Base-by-base conservation (phyloP, 2,888 invertebrate genomes). In the Campaea margaritaria region DNA sequence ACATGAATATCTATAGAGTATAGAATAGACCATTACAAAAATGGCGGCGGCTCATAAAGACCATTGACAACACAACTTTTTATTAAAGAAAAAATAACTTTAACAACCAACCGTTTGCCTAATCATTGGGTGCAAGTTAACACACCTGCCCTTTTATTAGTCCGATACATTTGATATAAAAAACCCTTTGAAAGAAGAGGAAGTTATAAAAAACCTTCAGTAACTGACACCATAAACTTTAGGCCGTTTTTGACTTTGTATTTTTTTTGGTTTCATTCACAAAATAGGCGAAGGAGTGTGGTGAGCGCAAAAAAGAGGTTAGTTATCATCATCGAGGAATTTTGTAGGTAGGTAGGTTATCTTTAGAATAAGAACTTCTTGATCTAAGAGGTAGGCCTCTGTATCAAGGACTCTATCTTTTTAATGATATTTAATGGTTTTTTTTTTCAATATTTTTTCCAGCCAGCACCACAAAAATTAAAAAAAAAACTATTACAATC, bases 81-180 rank as follows among this genome's bases (percentile, higher is more conserved):
- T 50, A 46, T 50, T 28, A 42, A 64, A 65, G 70, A 73, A 72
- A 64, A 14, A 14, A 5, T 13, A 49, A 27, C 16, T 48, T 11
- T 36, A 43, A 52, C 47, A 43, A 21, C 79, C 83, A 74, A 77
- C 81, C 79, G 79, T 86, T 83, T 79, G 82, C 83, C 87, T 85
- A 87, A 91, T 89, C 86, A 87, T 85, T 81, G 83, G 83, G 75
- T 78, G 79, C 75, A 76, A 79, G 75, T 75, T 83, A 78, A 85
- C 91, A 85, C 91, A 91, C 91, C 91, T 91, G 92, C 85, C 72
- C 76, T 77, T 88, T 90, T 89, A 88, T 88, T 83, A 83, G 80
- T 79, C 82, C 83, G 82, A 85, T 78, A 81, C 70, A 76, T 79
- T 81, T 74, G 75, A 73, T 65, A 68, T 76, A 75, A 78, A 78